Evolutionary conservation across 2,113 vertebrate species (phyloP).

Genomic region (Microtus pennsylvanicus): DNA sequence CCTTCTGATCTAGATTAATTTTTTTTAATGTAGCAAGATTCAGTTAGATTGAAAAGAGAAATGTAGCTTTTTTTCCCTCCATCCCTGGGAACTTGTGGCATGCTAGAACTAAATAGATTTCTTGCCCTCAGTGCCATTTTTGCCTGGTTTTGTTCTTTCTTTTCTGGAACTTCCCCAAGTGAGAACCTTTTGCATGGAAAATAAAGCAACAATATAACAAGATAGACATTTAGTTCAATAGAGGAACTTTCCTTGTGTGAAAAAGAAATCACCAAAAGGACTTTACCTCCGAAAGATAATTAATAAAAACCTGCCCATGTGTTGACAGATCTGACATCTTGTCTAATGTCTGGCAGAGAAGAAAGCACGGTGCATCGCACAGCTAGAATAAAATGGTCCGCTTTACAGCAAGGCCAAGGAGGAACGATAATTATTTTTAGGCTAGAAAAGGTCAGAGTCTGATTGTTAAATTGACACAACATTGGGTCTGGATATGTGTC

Average conservation of each 20-base stretch:
- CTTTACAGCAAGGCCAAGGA: constrained; percentile 80
- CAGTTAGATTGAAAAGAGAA: constrained; percentile 20
- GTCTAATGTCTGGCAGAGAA: constrained; percentile 78
- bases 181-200: constrained; percentile 64
- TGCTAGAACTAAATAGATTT: constrained; percentile 7
- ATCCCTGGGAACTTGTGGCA: not conserved
- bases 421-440: constrained; percentile 85
- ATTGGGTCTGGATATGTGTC: constrained; percentile 52
- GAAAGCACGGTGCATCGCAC: constrained; percentile 76
- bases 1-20: not conserved
- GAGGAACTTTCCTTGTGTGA: constrained; percentile 70
- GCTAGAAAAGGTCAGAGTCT: constrained; percentile 84
- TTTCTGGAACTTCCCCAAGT: constrained; percentile 45
- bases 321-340: constrained; percentile 81
- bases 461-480: constrained; percentile 77
- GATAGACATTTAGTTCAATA: constrained; percentile 77
- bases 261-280: constrained; percentile 79
- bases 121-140: constrained; percentile 32
- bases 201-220: constrained; percentile 78
- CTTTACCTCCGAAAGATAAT: constrained; percentile 81
- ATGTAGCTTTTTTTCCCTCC: not conserved
- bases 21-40: not conserved
- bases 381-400: constrained; percentile 84
- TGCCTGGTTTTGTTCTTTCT: constrained; percentile 54
- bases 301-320: constrained; percentile 80